phyloP scores from a whole-genome alignment of 2,113 vertebrate genomes.

The Ancistrus triradiatus region DNA sequence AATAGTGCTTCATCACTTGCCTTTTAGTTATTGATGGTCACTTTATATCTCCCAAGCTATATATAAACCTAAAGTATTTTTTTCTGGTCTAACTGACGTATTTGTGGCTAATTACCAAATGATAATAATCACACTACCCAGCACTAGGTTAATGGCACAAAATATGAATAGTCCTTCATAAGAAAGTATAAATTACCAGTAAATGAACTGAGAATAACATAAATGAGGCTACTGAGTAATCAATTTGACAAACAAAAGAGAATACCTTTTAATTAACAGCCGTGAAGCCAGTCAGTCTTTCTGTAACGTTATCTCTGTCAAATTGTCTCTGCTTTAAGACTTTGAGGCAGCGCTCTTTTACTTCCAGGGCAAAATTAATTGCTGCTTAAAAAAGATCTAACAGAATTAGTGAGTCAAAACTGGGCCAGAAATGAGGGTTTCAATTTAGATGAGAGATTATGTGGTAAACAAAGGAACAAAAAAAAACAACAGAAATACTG shows the following conservation, averaged over 20 bases:
- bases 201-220: neutral
- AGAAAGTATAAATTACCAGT: slow-evolving; percentile 14
- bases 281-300: slow-evolving; percentile 41
- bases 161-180: no score
- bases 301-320: slow-evolving; percentile 44
- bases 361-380: slow-evolving; percentile 58
- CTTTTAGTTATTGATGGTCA: no score
- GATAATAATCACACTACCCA: no score
- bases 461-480: neutral
- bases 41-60: no score
- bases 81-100: no score
- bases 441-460: neutral
- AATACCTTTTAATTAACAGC: slow-evolving; percentile 52
- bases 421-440: neutral
- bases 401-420: slow-evolving; percentile 19
- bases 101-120: no score
- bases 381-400: slow-evolving; percentile 33
- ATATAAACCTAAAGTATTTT: no score
- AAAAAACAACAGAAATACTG: no score
- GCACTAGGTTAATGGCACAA: no score
- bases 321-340: slow-evolving; percentile 50
- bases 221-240: slow-evolving; percentile 17
- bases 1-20: no score
- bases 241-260: slow-evolving; percentile 33
- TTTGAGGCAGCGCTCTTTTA: slow-evolving; percentile 54